phyloP scores from a whole-genome alignment of 1,140 invertebrate species.

The Tetranychus cinnabarinus region DNA sequence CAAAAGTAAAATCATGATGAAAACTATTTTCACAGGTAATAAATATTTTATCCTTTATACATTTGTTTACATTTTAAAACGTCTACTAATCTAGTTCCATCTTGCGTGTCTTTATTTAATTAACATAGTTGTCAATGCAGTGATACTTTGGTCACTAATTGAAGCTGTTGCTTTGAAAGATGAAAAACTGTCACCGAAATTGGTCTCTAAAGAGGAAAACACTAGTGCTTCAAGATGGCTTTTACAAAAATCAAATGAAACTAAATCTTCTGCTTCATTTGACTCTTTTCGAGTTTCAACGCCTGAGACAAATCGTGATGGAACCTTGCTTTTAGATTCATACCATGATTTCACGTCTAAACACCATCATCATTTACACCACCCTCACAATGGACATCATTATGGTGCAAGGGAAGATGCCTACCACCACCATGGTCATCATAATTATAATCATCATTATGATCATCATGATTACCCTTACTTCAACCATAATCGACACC shows the following conservation, averaged over 20 bases:
- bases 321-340: not conserved
- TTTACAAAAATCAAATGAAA: not conserved
- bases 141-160: not conserved
- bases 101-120: too few relatives aligned
- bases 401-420: not conserved
- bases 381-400: not conserved
- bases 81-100: too few relatives aligned
- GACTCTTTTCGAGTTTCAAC: not conserved
- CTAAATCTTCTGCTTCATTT: not conserved
- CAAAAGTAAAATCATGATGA: too few relatives aligned
- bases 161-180: not conserved
- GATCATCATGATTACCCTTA: too few relatives aligned
- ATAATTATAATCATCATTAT: not conserved
- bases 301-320: not conserved
- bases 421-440: not conserved
- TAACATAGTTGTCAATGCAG: too few relatives aligned
- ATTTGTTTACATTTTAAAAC: too few relatives aligned
- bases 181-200: not conserved
- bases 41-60: too few relatives aligned
- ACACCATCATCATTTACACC: not conserved
- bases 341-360: not conserved
- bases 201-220: not conserved
- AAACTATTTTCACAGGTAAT: too few relatives aligned
- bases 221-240: not conserved
- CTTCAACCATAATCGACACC: too few relatives aligned